A percentile compares a stretch with the other conserved stretches of the same genome.
Conservation (phyloP, 1,140 invertebrate genomes). For the Lordiphosa clarofinis region DNA sequence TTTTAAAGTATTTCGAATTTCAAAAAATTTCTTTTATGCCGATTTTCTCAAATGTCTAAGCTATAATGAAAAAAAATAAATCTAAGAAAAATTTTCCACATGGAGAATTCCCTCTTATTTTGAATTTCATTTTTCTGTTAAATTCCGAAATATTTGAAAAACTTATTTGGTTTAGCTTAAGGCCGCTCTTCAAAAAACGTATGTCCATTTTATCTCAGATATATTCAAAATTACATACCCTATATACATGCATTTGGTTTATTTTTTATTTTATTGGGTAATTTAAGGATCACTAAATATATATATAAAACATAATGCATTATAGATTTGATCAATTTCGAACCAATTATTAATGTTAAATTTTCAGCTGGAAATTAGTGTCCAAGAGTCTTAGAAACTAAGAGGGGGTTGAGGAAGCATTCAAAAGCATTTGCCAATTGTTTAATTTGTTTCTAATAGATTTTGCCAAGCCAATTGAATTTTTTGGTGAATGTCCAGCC, state of each 20-base stretch:
- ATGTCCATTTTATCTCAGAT: too few relatives aligned
- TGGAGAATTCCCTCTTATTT: too few relatives aligned
- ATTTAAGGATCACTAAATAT: conserved; percentile 4
- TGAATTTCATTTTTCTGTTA: too few relatives aligned
- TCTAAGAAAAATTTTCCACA: too few relatives aligned
- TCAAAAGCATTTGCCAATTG: conserved; percentile 64
- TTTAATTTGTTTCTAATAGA: not conserved
- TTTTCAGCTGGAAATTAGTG: conserved; percentile 28
- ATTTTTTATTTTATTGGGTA: not conserved
- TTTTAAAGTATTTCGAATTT: too few relatives aligned
- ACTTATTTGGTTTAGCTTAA: too few relatives aligned
- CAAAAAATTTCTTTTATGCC: too few relatives aligned
- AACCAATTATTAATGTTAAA: not conserved
- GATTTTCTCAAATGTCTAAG: too few relatives aligned
- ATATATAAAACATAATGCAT: conserved; percentile 21
- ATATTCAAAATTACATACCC: conserved; percentile 1
- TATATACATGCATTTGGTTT: conserved; percentile 21
- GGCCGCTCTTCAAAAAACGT: too few relatives aligned
- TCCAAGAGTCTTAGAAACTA: conserved; percentile 6
- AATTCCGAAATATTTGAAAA: too few relatives aligned
- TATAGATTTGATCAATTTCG: conserved; percentile 27
- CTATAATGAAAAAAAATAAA: too few relatives aligned
- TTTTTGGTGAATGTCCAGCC: conserved; percentile 29
- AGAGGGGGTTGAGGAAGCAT: conserved; percentile 7
- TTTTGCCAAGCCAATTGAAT: conserved; percentile 13